Percentiles rank a stretch among this genome's conserved stretches.
phyloP scores from a whole-genome alignment of 2,888 invertebrate genomes.

The Tineola bisselliella region DNA sequence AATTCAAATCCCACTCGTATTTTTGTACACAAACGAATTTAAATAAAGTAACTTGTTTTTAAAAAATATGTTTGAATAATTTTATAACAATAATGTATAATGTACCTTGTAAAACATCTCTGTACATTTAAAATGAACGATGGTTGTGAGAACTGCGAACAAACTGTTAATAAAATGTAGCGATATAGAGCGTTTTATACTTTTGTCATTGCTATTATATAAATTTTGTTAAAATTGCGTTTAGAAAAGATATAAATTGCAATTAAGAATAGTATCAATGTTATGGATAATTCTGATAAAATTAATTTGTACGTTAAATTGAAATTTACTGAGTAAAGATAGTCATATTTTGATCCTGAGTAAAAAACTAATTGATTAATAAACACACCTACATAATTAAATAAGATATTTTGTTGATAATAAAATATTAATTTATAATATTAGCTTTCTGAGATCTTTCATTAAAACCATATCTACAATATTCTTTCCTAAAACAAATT shows the following conservation, averaged over 20 bases:
- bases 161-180: conserved; percentile 47
- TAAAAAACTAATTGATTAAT: too few species aligned
- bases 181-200: conserved; percentile 55
- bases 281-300: neutral
- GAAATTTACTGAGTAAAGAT: too few species aligned
- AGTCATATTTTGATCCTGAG: too few species aligned
- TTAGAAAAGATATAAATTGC: conserved; percentile 6
- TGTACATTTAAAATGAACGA: conserved; percentile 41
- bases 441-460: too few species aligned
- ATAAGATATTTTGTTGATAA: too few species aligned
- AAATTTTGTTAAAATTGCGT: conserved; percentile 23
- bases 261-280: neutral
- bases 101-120: conserved; percentile 48
- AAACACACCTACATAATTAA: too few species aligned
- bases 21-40: too few species aligned
- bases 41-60: too few species aligned
- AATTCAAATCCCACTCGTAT: too few species aligned
- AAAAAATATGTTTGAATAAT: too few species aligned
- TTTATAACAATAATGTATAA: neutral
- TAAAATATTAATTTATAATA: too few species aligned
- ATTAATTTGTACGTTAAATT: too few species aligned
- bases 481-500: conserved; percentile 15
- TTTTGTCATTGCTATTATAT: conserved; percentile 47
- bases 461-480: conserved; percentile 24
- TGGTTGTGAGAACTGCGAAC: conserved; percentile 41